Evolutionary conservation across 1,140 invertebrate species (phyloP).

Genomic region (Akabosia matsudoensis): DNA sequence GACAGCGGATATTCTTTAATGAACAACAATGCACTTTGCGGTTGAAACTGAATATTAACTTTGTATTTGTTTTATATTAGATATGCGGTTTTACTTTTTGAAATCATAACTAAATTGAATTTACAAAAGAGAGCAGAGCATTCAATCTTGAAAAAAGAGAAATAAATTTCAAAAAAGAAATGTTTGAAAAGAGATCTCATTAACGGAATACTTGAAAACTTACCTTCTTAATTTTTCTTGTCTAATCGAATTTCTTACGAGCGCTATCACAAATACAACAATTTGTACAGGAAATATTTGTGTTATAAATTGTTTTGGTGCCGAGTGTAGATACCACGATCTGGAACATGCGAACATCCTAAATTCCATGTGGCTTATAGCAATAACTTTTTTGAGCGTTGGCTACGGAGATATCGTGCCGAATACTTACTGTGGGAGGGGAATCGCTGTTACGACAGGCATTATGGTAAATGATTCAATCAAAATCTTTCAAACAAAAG

Average conservation of each 20-base stretch:
- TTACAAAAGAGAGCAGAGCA: not conserved
- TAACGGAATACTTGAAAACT: constrained; percentile 12
- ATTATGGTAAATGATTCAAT: constrained; percentile 83
- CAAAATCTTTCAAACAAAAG: too few species aligned
- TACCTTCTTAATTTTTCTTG: not conserved
- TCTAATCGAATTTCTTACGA: too few species aligned
- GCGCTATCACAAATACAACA: not conserved
- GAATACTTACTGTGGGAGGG: constrained; percentile 98
- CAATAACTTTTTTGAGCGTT: constrained; percentile 91
- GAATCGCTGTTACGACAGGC: constrained; percentile 95
- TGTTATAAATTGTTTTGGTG: not conserved
- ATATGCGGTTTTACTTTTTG: not conserved
- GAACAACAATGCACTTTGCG: too few species aligned
- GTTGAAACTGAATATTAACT: not conserved
- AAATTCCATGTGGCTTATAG: constrained; percentile 98
- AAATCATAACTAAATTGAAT: not conserved
- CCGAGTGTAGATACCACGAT: constrained; percentile 67
- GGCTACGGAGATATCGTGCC: constrained; percentile 99
- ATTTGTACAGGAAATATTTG: not conserved
- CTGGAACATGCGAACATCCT: constrained; percentile 95
- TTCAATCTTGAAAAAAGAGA: not conserved
- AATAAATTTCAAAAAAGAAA: not conserved
- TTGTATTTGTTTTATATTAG: not conserved
- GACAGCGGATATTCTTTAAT: too few species aligned
- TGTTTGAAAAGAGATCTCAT: too few species aligned